Evolutionary conservation across 1,140 invertebrate species (phyloP), one percentile per base, ranked within the genome.

Genomic region (Protaetia brevitarsis): DNA sequence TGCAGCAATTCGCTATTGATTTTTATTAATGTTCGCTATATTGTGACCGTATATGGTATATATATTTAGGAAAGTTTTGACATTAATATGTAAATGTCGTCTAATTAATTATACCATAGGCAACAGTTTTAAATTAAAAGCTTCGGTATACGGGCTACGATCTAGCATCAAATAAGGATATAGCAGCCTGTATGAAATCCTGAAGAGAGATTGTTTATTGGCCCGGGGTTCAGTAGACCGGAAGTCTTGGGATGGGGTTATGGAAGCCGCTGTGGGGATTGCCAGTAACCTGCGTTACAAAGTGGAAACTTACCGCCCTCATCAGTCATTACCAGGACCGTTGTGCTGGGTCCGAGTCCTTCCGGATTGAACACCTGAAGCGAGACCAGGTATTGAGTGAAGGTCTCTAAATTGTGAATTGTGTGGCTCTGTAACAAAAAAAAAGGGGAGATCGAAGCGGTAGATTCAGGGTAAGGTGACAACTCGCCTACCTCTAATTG

Each of bases 341-440:
- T 88, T 7, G 87, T 86, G 51, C 85, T 82, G 26, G 89, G 89
- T 57, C 89, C 89, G 30, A 81, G 79, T 11, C 89, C 89, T 74
- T 87, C 88, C 4, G 88, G 89, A 76, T 92, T 92, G 77, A 89
- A 89, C 23, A 91, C 88, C 80, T 89, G 87, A 41, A 92, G 79
- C 7, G 88, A 88, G 27, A 91, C 86, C 69, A 88, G 80, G 77
- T 91, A 91, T 72, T 90, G 87, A 0, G 89, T 91, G 79, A 87
- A 91, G 0, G 87, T 87, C 71, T 88, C 83, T 70, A 92, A 79
- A 72, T 87, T 84, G 66, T 84, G 81, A 68, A 92, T 88, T 58
- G 84, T 87, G 77, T 89, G 88, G 74, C 84, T 86, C 89, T 90
- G 83, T 67, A 83, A 82, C 62, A 69, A 71, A 72, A 51, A 58